A percentile compares a stretch with the other conserved stretches of the same genome.
These are phyloP conservation scores for Cylindroiulus punctatus DNA, from an alignment of 2,888 invertebrate species.

Conservation along the genomic window DNA sequence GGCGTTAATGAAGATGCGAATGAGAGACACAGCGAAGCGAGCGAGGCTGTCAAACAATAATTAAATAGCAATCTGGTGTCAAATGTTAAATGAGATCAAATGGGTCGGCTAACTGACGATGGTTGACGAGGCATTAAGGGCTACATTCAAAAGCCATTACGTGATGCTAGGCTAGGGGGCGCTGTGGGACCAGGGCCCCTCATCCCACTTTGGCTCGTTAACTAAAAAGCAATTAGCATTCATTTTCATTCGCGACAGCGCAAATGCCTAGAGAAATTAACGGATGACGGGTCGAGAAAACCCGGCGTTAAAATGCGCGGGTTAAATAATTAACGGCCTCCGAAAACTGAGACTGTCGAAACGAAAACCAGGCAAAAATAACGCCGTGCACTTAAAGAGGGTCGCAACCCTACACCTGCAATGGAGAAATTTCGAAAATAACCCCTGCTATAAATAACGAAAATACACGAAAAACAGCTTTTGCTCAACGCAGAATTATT, in stretches of 20 bases:
- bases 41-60: conserved; percentile 24
- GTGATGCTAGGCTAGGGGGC: background rate
- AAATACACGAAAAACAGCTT: background rate
- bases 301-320: background rate
- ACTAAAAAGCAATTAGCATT: conserved; percentile 46
- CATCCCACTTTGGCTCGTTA: conserved; percentile 9
- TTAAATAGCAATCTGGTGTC: conserved; percentile 49
- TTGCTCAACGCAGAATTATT: too few species aligned
- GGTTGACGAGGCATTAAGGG: conserved; percentile 44
- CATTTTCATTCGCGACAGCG: conserved; percentile 26
- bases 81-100: conserved; percentile 45
- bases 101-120: conserved; percentile 27
- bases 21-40: background rate
- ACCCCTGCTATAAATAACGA: background rate
- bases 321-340: background rate
- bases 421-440: background rate
- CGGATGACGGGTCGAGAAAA: background rate
- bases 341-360: background rate
- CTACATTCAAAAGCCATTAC: conserved; percentile 50
- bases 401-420: background rate
- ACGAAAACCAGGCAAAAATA: background rate
- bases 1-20: background rate
- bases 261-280: conserved; percentile 43
- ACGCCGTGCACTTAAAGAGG: background rate
- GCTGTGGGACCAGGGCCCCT: background rate